These are phyloP conservation scores for Pseudomyrmex gracilis DNA, from an alignment of 1,140 invertebrate species.

Conservation along the genomic window DNA sequence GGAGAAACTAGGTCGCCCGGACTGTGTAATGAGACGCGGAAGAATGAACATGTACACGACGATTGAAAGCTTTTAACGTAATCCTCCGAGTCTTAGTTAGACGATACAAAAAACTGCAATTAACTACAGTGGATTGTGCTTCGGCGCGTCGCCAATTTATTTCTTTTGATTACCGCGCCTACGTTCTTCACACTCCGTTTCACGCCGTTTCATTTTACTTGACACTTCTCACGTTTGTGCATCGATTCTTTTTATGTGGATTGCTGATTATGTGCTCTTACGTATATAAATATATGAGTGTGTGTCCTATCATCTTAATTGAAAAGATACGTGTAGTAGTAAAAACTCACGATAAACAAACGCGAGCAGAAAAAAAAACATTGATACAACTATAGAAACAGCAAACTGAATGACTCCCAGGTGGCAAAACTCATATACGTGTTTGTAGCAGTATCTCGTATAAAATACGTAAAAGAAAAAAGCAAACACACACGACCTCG, in stretches of 20 bases:
- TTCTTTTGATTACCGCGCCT: background rate
- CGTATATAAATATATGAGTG: background rate
- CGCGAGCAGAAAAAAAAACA: background rate
- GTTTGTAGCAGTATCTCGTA: background rate
- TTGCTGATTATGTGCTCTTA: background rate
- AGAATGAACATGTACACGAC: slow-evolving; percentile 1
- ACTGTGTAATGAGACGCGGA: slow-evolving; percentile 47
- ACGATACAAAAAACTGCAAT: slow-evolving; percentile 21
- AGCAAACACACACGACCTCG: background rate
- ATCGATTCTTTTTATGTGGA: background rate
- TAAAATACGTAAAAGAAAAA: slow-evolving; percentile 35
- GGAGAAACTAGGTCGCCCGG: slow-evolving; percentile 29
- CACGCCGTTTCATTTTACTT: background rate
- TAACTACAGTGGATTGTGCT: background rate
- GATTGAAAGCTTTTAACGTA: slow-evolving; percentile 25
- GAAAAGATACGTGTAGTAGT: background rate
- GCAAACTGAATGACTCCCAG: slow-evolving; percentile 27
- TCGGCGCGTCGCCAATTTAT: slow-evolving; percentile 19
- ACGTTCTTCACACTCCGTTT: background rate
- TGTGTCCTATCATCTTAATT: slow-evolving; percentile 13
- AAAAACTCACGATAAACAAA: slow-evolving; percentile 9
- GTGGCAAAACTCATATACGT: slow-evolving; percentile 5
- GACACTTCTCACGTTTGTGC: background rate
- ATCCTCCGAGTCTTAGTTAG: background rate
- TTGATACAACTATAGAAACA: slow-evolving; percentile 14